phyloP scores from a whole-genome alignment of 2,797 vertebrate species.

The Saxicola maurus region DNA sequence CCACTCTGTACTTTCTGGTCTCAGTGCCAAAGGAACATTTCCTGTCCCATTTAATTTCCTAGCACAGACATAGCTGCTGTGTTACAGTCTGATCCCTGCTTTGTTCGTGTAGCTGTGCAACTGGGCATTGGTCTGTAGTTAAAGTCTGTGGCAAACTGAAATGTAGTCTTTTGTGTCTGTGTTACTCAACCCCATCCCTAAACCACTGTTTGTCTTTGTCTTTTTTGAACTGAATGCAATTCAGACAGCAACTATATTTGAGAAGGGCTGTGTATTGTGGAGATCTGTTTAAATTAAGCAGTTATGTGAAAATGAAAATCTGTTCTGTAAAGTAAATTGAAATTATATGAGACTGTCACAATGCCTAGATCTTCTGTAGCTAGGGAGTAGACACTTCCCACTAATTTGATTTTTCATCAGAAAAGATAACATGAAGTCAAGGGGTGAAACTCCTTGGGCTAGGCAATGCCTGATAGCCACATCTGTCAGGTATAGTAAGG shows the following conservation, averaged over 20 bases:
- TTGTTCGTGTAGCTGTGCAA: conserved; percentile 38
- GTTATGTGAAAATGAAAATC: not conserved
- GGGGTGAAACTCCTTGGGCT: not conserved
- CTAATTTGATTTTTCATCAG: not conserved
- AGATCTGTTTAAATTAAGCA: not conserved
- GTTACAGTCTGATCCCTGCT: conserved; percentile 44
- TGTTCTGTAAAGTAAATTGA: not conserved
- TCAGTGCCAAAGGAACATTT: conserved; percentile 38
- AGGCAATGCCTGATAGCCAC: not conserved
- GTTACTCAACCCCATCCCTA: conserved; percentile 35
- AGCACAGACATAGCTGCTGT: conserved; percentile 39
- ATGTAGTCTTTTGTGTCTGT: conserved; percentile 37
- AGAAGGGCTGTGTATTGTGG: not conserved
- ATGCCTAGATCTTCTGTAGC: not conserved
- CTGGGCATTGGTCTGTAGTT: conserved; percentile 36
- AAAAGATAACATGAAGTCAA: not conserved
- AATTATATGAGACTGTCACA: not conserved
- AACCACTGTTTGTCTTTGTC: conserved; percentile 35
- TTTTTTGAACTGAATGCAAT: not conserved
- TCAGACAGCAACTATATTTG: conserved; percentile 19
- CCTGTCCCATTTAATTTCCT: conserved; percentile 56
- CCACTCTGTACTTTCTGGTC: conserved; percentile 36
- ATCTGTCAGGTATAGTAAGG: not conserved
- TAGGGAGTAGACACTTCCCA: not conserved
- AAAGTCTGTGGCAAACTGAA: conserved; percentile 49